phyloP scores from a whole-genome alignment of 2,888 invertebrate species.

The Mongoloraphidia duomilia region DNA sequence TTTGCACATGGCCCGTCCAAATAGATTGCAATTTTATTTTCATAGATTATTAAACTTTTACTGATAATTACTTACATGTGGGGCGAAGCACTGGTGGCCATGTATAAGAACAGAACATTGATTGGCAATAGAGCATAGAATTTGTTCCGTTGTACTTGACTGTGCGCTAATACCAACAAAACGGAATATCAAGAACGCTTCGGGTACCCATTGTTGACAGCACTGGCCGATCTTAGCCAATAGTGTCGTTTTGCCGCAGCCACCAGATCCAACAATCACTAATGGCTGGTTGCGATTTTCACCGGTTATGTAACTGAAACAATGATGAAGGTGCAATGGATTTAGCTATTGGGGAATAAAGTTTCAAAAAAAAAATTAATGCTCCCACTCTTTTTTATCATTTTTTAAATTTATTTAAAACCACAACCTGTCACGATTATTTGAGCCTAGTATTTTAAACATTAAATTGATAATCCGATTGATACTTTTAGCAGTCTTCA shows the following conservation, averaged over 20 bases:
- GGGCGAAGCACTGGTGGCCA: slow-evolving; percentile 47
- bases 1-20: too few species aligned
- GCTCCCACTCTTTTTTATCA: too few species aligned
- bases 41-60: too few species aligned
- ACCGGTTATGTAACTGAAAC: slow-evolving; percentile 46
- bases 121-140: slow-evolving; percentile 61
- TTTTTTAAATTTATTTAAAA: too few species aligned
- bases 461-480: too few species aligned
- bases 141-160: slow-evolving; percentile 50
- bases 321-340: slow-evolving; percentile 1
- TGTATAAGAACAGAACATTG: slow-evolving; percentile 57
- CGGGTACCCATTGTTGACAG: slow-evolving; percentile 47
- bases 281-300: slow-evolving; percentile 37
- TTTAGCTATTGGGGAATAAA: too few species aligned
- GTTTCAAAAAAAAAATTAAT: too few species aligned
- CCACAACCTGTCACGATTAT: too few species aligned
- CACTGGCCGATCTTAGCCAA: slow-evolving; percentile 56
- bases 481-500: too few species aligned
- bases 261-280: slow-evolving; percentile 62
- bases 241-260: slow-evolving; percentile 71
- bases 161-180: slow-evolving; percentile 51
- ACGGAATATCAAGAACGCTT: slow-evolving; percentile 37
- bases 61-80: slow-evolving; percentile 34
- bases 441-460: too few species aligned
- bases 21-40: too few species aligned